Evolutionary conservation across 2,113 vertebrate species (phyloP).

Genomic region (Dryoscopus gambensis): DNA sequence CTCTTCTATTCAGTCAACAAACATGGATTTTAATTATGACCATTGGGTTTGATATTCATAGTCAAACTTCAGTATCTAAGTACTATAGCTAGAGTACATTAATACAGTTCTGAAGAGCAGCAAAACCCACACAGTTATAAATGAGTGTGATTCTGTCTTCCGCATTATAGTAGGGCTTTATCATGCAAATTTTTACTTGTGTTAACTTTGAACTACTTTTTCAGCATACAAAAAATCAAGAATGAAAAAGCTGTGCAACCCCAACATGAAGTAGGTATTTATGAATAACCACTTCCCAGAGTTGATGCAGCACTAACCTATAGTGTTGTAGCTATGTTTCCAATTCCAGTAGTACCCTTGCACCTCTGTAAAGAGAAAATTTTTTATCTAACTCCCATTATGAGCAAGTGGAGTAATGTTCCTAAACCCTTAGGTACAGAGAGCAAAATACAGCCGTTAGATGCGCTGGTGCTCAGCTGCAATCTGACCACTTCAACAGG

Average conservation of each 20-base stretch:
- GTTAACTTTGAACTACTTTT: background rate
- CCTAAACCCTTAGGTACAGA: background rate
- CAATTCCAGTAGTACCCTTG: background rate
- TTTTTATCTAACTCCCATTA: constrained; percentile 16
- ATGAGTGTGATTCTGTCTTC: background rate
- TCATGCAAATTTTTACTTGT: background rate
- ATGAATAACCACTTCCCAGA: background rate
- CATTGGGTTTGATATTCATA: background rate
- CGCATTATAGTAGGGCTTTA: background rate
- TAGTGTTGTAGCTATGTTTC: background rate
- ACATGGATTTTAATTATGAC: background rate
- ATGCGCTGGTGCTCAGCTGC: background rate
- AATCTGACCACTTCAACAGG: background rate
- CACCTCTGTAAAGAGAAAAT: background rate
- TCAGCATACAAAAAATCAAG: background rate
- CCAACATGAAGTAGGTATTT: background rate
- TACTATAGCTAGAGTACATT: background rate
- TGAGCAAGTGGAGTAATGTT: background rate
- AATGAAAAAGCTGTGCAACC: background rate
- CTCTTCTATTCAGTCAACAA: background rate
- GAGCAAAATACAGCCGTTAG: constrained; percentile 9
- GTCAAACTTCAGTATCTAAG: background rate
- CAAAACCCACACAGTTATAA: background rate
- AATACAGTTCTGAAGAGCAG: background rate
- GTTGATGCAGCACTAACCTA: background rate